A percentile compares a stretch with the other conserved stretches of the same genome.
These are phyloP conservation scores for Hydra vulgaris DNA, from an alignment of 30 jellyfish, hydroid and myxozoan species.

Conservation along the genomic window DNA sequence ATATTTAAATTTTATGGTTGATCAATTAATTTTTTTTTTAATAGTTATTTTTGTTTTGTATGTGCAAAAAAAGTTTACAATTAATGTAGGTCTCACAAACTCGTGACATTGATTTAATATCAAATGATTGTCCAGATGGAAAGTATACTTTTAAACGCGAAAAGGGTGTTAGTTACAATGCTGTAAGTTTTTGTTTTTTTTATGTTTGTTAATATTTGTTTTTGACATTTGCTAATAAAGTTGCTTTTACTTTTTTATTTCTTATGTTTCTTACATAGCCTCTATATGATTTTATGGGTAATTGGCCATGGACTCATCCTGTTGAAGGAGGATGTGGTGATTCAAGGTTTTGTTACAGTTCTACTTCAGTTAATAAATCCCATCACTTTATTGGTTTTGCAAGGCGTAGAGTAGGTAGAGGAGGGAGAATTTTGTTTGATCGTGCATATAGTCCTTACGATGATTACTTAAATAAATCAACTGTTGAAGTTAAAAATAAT, in stretches of 20 bases:
- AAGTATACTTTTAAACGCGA: constrained; percentile 68
- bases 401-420: constrained; percentile 84
- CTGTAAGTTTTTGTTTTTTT: constrained; percentile 37
- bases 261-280: constrained; percentile 36
- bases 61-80: no score
- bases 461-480: constrained; percentile 33
- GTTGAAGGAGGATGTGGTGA: constrained; percentile 97
- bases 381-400: constrained; percentile 74
- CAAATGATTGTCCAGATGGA: constrained; percentile 86
- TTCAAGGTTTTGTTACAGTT: constrained; percentile 47
- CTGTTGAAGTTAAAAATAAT: constrained; percentile 26
- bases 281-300: constrained; percentile 82
- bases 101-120: not conserved
- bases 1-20: no score
- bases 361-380: constrained; percentile 59
- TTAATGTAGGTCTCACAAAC: not conserved
- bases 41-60: not conserved
- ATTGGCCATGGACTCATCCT: constrained; percentile 98
- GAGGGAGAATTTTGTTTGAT: constrained; percentile 83
- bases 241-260: not conserved
- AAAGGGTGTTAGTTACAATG: constrained; percentile 85
- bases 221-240: not conserved
- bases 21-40: no score
- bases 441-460: constrained; percentile 93
- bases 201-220: not conserved